Percentiles rank a stretch among this genome's conserved stretches.
These are phyloP conservation scores for Pammene fasciana DNA, from an alignment of 2,888 invertebrate genomes.

Conservation along the genomic window DNA sequence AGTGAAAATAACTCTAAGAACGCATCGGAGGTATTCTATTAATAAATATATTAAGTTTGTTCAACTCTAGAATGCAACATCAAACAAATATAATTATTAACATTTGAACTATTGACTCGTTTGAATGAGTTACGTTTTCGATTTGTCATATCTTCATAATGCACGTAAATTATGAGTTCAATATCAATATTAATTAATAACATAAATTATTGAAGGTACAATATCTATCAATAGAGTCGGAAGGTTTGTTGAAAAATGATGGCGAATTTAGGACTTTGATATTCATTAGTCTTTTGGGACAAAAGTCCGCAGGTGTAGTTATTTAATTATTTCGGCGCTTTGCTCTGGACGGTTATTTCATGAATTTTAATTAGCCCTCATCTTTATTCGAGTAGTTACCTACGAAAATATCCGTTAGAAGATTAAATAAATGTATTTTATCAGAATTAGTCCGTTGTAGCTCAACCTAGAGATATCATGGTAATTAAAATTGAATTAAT, in stretches of 20 bases:
- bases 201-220: not conserved
- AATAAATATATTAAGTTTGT: constrained; percentile 33
- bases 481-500: constrained; percentile 1
- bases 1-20: constrained; percentile 30
- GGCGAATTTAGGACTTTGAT: constrained; percentile 5
- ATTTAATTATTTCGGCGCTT: constrained; percentile 35
- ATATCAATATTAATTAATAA: constrained; percentile 8
- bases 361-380: constrained; percentile 44
- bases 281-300: constrained; percentile 9
- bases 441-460: not conserved
- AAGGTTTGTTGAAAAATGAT: not conserved
- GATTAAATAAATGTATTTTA: constrained; percentile 8
- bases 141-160: constrained; percentile 34
- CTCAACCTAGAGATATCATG: constrained; percentile 11
- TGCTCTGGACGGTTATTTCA: constrained; percentile 31
- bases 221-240: not conserved
- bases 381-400: constrained; percentile 42
- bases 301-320: constrained; percentile 27
- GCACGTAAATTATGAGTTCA: constrained; percentile 25
- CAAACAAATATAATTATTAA: constrained; percentile 30
- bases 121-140: constrained; percentile 20
- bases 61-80: constrained; percentile 34
- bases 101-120: constrained; percentile 31
- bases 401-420: constrained; percentile 5
- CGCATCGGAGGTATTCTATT: constrained; percentile 29